Evolutionary conservation across 2,113 vertebrate genomes (phyloP), one percentile per base, ranked within the genome.

Genomic region (Scytalopus superciliaris): DNA sequence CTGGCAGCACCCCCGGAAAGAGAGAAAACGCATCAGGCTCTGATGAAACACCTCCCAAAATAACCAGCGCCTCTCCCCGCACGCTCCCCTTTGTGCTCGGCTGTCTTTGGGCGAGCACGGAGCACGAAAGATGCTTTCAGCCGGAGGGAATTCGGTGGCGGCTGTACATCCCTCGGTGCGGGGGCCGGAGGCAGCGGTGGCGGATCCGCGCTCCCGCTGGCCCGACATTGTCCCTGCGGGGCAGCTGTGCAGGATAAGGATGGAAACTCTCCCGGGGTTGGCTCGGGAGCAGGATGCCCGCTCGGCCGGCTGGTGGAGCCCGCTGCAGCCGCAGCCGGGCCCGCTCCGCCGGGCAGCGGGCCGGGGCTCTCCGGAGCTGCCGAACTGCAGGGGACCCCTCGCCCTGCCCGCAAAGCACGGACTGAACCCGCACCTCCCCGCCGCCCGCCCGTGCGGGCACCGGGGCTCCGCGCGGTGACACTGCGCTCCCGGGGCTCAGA

Each of bases 291-390:
- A 44, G 79, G 44, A 44, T 44, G 70, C 31, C 72, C 66, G 52
- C 59, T 55, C 90, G 27, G 84, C 90, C 90, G 90, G 90, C 90
- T 72, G 84, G 90, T 68, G 79, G 91, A 93, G 91, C 90, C 40
- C 79, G 90, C 84, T 47, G 72, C 87, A 47, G 87, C 76, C 15
- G 59, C 81, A 47, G 69, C 59, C 39, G 44, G 56, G 72, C 64
- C 78, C 45, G 50, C 52, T 77, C 57, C 45, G 8, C 57, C 37
- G 59, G 74, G 37, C 81, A 59, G 50, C 44, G 50, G 52, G 28
- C 30, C 44, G 66, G 74, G 45, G 67, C 39, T 80, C 39, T 60
- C 31, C 64, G 62, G 53, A 47, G 62, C 70, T 75, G 69, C 87
- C 24, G 45, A 76, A 27, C 70, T 40, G 87, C 78, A 31, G 70